A percentile compares a stretch with the other conserved stretches of the same genome.
Evolutionary conservation across 2,797 vertebrate species (phyloP).

Genomic region (Notolabrus celidotus): DNA sequence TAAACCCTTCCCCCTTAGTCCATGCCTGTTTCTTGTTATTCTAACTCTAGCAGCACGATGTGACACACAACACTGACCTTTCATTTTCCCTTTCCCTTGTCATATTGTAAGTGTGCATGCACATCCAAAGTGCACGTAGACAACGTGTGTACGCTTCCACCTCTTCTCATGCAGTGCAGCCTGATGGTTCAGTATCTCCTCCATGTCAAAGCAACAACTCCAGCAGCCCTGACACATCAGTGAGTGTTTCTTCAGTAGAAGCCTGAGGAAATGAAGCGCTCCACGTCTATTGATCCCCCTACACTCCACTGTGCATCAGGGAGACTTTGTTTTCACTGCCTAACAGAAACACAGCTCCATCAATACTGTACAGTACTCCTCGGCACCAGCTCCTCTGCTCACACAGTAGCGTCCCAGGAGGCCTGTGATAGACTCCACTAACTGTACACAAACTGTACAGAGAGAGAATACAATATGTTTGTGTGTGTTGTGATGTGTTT

Average conservation of each 20-base stretch:
- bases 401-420: slow-evolving; percentile 80
- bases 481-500: slow-evolving; percentile 84
- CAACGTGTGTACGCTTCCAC: slow-evolving; percentile 44
- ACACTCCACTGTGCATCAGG: slow-evolving; percentile 82
- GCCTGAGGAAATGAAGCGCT: slow-evolving; percentile 82
- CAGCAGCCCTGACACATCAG: slow-evolving; percentile 81
- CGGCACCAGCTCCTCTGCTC: slow-evolving; percentile 74
- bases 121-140: slow-evolving; percentile 22
- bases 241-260: slow-evolving; percentile 81
- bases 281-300: slow-evolving; percentile 83
- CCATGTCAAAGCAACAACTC: slow-evolving; percentile 72
- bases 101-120: slow-evolving; percentile 6
- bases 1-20: slow-evolving; percentile 68
- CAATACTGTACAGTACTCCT: slow-evolving; percentile 82
- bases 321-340: slow-evolving; percentile 85
- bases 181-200: slow-evolving; percentile 67
- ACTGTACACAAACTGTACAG: slow-evolving; percentile 84
- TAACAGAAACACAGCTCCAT: slow-evolving; percentile 84
- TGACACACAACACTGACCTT: slow-evolving; percentile 62
- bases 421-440: slow-evolving; percentile 83
- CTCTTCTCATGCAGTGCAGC: slow-evolving; percentile 44
- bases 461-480: slow-evolving; percentile 84
- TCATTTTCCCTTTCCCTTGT: slow-evolving; percentile 46
- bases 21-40: slow-evolving; percentile 73
- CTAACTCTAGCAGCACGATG: slow-evolving; percentile 53